Base-by-base conservation (phyloP, 2,113 vertebrate species). In the Saccopteryx bilineata region DNA sequence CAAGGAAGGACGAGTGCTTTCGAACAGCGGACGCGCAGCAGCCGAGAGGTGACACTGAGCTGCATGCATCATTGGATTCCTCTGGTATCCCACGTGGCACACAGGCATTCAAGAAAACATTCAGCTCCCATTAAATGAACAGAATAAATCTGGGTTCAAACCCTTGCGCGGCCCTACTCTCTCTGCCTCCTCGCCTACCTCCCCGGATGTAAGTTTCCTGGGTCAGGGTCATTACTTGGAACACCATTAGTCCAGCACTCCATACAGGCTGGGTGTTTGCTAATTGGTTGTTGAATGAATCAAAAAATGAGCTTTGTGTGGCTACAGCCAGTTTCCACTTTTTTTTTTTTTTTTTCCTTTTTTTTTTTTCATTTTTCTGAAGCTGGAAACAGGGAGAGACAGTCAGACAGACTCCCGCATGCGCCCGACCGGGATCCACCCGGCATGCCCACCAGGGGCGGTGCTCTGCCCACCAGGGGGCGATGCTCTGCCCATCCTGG, bases 31-130 rank as follows among this genome's bases (percentile, higher is more conserved):
- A 6, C 0, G 31, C 58, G 60, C n/a, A 9, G 81, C 10, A 0
- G 58, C 65, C 2, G 3, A 28, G 79, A 71, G 28, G n/a, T 4
- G 1, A 74, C 56, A 61, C 5, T 21, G 10, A 39, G 39, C 5
- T 6, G 18, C 0, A 6, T 6, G 18, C 0, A 11, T 1, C 52
- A 1, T 48, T 7, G 46, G 1, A 1, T 46, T 79, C 7, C 39
- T 39, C 48, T 17, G 4, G 9, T 1, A 1, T 7, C 33, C 23
- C 56, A 8, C 0, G 0, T 0, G 11, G 52, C 58, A 71, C n/a
- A 1, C 0, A 6, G 17, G 17, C 2, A 7, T 7, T n/a, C 72
- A 72, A 19, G 39, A 15, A 1, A 76, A 52, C 28, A 24, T n/a
- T 54, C 31, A 28, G 17, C 50, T 31, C 50, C 4, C 0, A 28